Evolutionary conservation across 2,797 vertebrate genomes (phyloP).

Genomic region (Coregonus sp.): DNA sequence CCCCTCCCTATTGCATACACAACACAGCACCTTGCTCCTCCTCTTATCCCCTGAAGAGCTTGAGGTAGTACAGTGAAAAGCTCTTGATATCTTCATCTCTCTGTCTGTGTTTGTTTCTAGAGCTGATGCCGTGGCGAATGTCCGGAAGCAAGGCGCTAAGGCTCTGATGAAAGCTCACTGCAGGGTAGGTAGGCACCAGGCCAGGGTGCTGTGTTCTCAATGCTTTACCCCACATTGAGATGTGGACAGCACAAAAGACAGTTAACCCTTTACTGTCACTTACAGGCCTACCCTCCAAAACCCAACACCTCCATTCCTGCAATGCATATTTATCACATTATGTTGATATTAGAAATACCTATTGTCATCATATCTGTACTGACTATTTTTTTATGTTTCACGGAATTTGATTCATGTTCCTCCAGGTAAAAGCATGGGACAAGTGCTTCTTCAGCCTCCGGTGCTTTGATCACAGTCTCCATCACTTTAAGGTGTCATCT

Average conservation of each 20-base stretch:
- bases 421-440: conserved; percentile 85
- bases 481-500: conserved; percentile 86
- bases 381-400: conserved; percentile 24
- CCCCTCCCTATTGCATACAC: not conserved
- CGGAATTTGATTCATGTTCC: not conserved
- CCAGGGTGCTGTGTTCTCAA: not conserved
- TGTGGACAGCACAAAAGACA: not conserved
- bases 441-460: conserved; percentile 85
- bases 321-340: not conserved
- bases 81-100: not conserved
- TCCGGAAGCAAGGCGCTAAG: conserved; percentile 83
- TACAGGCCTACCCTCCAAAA: not conserved
- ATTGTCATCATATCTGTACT: not conserved
- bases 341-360: not conserved
- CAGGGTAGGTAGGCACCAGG: conserved; percentile 77
- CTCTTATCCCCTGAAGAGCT: not conserved
- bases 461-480: conserved; percentile 85
- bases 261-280: not conserved
- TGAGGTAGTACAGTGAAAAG: not conserved
- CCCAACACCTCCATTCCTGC: not conserved
- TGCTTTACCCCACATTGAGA: not conserved
- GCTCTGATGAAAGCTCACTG: conserved; percentile 85
- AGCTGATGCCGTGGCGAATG: conserved; percentile 75
- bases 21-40: not conserved
- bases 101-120: conserved; percentile 59